These are phyloP conservation scores for Cataglyphis livida DNA, from an alignment of 2,888 invertebrate genomes.

Conservation along the genomic window DNA sequence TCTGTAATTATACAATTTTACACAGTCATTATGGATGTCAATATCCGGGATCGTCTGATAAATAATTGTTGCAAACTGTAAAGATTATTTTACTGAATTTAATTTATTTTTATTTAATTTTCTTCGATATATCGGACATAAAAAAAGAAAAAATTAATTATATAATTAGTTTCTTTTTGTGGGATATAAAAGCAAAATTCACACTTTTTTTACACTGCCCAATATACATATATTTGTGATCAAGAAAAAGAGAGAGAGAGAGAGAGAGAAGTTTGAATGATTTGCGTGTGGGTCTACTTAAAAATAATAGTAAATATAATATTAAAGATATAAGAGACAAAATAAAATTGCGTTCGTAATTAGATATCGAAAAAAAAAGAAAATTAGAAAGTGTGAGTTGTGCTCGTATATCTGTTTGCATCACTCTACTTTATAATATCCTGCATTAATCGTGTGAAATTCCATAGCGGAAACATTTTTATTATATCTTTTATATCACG, in stretches of 20 bases:
- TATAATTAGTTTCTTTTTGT: neutral
- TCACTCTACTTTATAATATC: neutral
- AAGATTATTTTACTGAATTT: conserved; percentile 15
- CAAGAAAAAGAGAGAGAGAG: neutral
- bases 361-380: neutral
- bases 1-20: conserved; percentile 73
- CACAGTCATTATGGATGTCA: neutral
- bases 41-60: neutral
- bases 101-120: neutral
- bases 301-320: neutral
- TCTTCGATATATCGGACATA: conserved; percentile 10
- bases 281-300: neutral
- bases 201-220: neutral
- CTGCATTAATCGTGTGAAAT: neutral
- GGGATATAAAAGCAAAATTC: neutral
- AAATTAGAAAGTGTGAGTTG: neutral
- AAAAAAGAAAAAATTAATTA: neutral
- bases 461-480: neutral
- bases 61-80: neutral
- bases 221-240: neutral
- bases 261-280: neutral
- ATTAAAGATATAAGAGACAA: neutral
- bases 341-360: neutral
- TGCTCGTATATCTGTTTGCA: conserved; percentile 2
- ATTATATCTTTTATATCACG: neutral